Evolutionary conservation across 2,888 invertebrate genomes (phyloP).

Genomic region (Gastrophysa polygoni): DNA sequence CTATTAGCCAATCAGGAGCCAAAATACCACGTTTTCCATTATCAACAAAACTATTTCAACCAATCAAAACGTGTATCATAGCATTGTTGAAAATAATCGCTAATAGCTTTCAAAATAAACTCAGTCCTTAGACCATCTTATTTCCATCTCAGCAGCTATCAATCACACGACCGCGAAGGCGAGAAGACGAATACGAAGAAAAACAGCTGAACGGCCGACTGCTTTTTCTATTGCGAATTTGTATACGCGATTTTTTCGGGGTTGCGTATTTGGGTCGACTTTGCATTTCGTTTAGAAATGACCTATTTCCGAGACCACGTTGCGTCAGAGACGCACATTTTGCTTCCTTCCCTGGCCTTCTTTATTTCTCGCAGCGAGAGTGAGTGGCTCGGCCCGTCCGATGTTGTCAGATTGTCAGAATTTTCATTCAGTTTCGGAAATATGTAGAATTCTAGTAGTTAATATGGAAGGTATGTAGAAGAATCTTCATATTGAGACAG

Average conservation of each 20-base stretch:
- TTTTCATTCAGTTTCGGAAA: neutral
- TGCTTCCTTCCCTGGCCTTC: neutral
- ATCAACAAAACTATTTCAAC: no score
- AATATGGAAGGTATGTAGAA: no score
- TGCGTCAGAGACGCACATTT: slow-evolving; percentile 3
- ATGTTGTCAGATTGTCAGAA: neutral
- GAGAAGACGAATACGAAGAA: neutral
- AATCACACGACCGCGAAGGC: neutral
- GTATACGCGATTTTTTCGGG: slow-evolving; percentile 25
- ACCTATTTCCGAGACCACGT: slow-evolving; percentile 18
- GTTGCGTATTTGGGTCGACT: slow-evolving; percentile 33
- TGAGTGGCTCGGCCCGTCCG: neutral
- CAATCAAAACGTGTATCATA: no score
- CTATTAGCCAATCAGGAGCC: no score
- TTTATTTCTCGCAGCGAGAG: neutral
- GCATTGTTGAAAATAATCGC: no score
- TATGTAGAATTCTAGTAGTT: neutral
- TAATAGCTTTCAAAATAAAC: no score
- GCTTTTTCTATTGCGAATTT: neutral
- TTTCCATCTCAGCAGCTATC: neutral
- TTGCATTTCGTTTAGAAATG: slow-evolving; percentile 26
- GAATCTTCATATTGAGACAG: no score
- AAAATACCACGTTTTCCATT: no score
- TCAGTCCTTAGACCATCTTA: no score
- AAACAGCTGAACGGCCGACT: neutral